phyloP scores from a whole-genome alignment of 2,113 vertebrate species.

The Bufo bufo region DNA sequence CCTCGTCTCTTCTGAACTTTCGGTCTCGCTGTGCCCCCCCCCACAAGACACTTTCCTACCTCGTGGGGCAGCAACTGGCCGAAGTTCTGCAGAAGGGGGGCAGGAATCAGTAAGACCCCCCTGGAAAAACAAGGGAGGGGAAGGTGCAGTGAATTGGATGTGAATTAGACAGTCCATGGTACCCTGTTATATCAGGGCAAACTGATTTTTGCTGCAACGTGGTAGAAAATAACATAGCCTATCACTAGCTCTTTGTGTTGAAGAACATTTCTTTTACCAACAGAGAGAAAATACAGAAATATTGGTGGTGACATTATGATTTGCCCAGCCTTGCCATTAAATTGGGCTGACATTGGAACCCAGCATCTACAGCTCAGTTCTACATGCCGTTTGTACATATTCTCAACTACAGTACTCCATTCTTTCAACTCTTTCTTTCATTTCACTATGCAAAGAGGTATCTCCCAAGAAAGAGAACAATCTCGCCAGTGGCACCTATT shows the following conservation, averaged over 20 bases:
- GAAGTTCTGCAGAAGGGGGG: constrained; percentile 52
- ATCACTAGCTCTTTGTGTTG: neutral
- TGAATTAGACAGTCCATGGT: neutral
- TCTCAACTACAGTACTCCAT: neutral
- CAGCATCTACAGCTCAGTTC: neutral
- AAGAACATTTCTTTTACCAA: neutral
- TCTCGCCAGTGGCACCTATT: too few species aligned
- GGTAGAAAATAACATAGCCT: neutral
- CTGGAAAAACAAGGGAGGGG: constrained; percentile 51
- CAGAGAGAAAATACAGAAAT: neutral
- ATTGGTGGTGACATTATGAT: neutral
- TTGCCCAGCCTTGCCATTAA: neutral
- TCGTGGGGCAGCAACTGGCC: constrained; percentile 56
- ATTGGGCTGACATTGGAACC: neutral
- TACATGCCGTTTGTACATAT: neutral
- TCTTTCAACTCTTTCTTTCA: neutral
- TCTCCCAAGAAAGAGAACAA: too few species aligned
- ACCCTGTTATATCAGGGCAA: constrained; percentile 66
- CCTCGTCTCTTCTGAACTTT: constrained; percentile 52
- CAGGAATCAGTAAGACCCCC: constrained; percentile 53
- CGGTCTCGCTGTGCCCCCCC: constrained; percentile 50
- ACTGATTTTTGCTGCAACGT: constrained; percentile 62
- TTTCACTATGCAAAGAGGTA: too few species aligned
- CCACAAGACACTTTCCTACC: constrained; percentile 58
- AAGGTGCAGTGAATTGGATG: constrained; percentile 47